These are phyloP conservation scores for Zonotrichia albicollis DNA, from an alignment of 2,797 vertebrate genomes.

Conservation along the genomic window DNA sequence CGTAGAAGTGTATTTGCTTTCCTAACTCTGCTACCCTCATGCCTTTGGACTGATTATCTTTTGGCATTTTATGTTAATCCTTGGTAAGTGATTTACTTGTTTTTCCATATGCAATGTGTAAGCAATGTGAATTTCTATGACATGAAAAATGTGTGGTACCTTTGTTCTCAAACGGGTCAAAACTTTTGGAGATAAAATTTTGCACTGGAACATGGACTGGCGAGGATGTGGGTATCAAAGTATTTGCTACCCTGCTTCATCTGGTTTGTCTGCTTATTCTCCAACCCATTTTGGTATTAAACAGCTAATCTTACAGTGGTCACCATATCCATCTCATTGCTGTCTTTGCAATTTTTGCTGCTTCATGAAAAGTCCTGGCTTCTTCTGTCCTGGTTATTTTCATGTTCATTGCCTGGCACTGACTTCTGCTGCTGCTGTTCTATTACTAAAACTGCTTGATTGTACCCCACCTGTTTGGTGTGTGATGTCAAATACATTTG, in stretches of 20 bases:
- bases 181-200: background rate
- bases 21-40: conserved; percentile 99
- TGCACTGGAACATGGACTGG: background rate
- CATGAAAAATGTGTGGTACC: background rate
- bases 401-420: background rate
- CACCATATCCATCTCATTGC: background rate
- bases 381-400: background rate
- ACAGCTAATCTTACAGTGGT: background rate
- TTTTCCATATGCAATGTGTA: conserved; percentile 63
- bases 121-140: conserved; percentile 43
- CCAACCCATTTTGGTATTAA: conserved; percentile 11
- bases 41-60: conserved; percentile 99
- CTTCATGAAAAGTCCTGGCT: background rate
- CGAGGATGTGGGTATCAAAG: conserved; percentile 61
- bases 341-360: background rate
- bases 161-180: conserved; percentile 9
- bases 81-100: conserved; percentile 89
- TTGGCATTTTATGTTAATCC: conserved; percentile 99
- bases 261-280: conserved; percentile 9
- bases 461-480: background rate
- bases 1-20: conserved; percentile 99
- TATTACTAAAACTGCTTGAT: conserved; percentile 16
- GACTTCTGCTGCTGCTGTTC: background rate
- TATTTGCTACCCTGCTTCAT: conserved; percentile 48
- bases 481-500: background rate